These are phyloP conservation scores for Xanthorhoe designata DNA, from an alignment of 2,888 invertebrate species.

Conservation along the genomic window DNA sequence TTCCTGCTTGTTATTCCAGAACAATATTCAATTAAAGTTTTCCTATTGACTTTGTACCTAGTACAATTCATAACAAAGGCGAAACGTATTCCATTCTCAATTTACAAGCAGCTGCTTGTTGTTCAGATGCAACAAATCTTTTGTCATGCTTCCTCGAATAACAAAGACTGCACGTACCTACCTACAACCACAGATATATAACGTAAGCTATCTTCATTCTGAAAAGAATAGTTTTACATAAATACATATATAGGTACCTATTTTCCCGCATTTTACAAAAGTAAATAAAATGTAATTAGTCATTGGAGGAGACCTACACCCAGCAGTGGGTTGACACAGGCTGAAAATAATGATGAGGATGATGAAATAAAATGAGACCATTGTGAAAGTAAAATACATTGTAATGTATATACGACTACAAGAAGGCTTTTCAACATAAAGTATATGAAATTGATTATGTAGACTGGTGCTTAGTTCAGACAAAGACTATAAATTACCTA, in stretches of 20 bases:
- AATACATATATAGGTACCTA: not conserved
- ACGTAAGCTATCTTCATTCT: not conserved
- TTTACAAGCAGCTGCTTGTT: not conserved
- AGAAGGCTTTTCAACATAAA: too few relatives aligned
- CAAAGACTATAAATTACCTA: too few relatives aligned
- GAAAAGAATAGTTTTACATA: not conserved
- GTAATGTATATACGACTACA: too few relatives aligned
- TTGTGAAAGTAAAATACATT: too few relatives aligned
- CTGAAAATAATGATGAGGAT: too few relatives aligned
- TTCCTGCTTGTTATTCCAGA: not conserved
- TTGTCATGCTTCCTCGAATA: slow-evolving; percentile 1
- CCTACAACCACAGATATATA: not conserved
- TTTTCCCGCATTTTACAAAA: too few relatives aligned
- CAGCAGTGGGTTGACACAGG: too few relatives aligned
- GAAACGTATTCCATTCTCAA: slow-evolving; percentile 1
- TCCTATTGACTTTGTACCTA: slow-evolving; percentile 1
- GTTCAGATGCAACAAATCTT: slow-evolving; percentile 10
- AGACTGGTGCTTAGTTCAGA: too few relatives aligned
- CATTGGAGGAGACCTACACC: too few relatives aligned
- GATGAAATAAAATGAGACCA: too few relatives aligned
- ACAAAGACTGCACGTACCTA: not conserved
- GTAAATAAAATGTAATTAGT: too few relatives aligned
- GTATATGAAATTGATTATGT: too few relatives aligned
- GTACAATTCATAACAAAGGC: not conserved
- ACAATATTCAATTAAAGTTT: slow-evolving; percentile 13